phyloP scores from a whole-genome alignment of 2,888 invertebrate species.

The Caenorhabditis sp. region DNA sequence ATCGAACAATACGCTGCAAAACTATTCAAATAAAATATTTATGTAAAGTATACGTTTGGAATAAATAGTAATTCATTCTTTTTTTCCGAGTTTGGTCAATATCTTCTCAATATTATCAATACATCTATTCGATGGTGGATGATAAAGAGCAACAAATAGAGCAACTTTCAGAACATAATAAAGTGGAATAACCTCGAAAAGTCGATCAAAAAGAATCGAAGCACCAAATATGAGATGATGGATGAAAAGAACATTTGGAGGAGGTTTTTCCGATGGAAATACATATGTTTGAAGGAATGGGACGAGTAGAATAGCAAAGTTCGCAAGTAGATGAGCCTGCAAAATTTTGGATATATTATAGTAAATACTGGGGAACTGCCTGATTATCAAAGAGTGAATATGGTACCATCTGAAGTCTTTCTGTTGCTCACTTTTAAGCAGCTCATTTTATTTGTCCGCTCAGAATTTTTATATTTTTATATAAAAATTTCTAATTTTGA shows the following conservation, averaged over 20 bases:
- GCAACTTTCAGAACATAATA: constrained; percentile 24
- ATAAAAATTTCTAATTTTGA: too few species aligned
- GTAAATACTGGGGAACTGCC: too few species aligned
- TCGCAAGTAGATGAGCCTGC: constrained; percentile 30
- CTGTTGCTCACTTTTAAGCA: too few species aligned
- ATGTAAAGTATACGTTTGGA: too few species aligned
- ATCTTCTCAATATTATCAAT: constrained; percentile 11
- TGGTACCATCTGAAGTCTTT: too few species aligned
- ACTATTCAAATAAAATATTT: too few species aligned
- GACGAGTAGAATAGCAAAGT: constrained; percentile 14
- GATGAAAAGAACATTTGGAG: constrained; percentile 11
- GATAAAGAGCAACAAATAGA: constrained; percentile 20
- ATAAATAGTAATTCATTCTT: neutral
- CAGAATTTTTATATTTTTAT: too few species aligned
- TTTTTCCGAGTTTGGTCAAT: neutral
- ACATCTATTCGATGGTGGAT: constrained; percentile 32
- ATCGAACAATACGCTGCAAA: too few species aligned
- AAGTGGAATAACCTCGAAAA: constrained; percentile 21
- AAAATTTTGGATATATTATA: too few species aligned
- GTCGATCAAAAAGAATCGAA: constrained; percentile 23
- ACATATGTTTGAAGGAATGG: constrained; percentile 26
- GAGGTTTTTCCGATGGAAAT: constrained; percentile 15
- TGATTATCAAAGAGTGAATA: too few species aligned
- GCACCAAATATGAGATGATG: constrained; percentile 26
- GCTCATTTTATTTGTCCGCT: too few species aligned